A percentile compares a stretch with the other conserved stretches of the same genome.
Conservation (phyloP, 2,113 vertebrate genomes). For the Podarcis muralis region DNA sequence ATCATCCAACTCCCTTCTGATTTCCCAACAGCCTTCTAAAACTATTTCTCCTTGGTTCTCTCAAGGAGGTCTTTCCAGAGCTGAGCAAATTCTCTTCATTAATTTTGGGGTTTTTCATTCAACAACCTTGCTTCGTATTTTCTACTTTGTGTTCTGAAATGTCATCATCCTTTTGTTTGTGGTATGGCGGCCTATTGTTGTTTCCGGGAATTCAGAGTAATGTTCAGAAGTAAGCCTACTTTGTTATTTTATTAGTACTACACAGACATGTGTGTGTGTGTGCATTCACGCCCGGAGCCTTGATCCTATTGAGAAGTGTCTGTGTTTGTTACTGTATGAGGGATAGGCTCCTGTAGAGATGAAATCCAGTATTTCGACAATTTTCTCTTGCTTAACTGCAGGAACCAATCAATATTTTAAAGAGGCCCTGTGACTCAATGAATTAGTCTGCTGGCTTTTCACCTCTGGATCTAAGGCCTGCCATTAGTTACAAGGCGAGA, state of each 20-base stretch:
- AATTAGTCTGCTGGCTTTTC: conserved; percentile 58
- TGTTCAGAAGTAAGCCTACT: background rate
- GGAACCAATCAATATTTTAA: conserved; percentile 74
- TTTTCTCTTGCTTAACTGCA: conserved; percentile 71
- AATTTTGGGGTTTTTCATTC: background rate
- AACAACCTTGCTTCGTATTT: background rate
- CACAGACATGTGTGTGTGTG: background rate
- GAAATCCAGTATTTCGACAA: conserved; percentile 66
- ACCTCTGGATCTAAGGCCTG: conserved; percentile 39
- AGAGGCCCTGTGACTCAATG: conserved; percentile 56
- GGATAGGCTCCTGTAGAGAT: conserved; percentile 51
- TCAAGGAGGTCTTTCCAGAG: background rate
- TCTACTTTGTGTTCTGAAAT: background rate
- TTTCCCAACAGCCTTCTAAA: background rate
- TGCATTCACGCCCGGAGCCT: background rate
- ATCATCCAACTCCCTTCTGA: background rate
- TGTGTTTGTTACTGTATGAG: conserved; percentile 49
- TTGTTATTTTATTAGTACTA: conserved; percentile 3
- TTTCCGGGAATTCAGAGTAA: background rate
- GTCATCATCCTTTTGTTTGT: background rate
- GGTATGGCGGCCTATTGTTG: background rate
- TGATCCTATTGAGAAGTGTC: conserved; percentile 31
- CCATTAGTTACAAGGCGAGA: conserved; percentile 18
- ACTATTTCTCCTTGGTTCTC: background rate
- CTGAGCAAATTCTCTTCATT: background rate